These are phyloP conservation scores for Enteromius anoplus DNA, from an alignment of 2,797 vertebrate genomes.

Conservation along the genomic window DNA sequence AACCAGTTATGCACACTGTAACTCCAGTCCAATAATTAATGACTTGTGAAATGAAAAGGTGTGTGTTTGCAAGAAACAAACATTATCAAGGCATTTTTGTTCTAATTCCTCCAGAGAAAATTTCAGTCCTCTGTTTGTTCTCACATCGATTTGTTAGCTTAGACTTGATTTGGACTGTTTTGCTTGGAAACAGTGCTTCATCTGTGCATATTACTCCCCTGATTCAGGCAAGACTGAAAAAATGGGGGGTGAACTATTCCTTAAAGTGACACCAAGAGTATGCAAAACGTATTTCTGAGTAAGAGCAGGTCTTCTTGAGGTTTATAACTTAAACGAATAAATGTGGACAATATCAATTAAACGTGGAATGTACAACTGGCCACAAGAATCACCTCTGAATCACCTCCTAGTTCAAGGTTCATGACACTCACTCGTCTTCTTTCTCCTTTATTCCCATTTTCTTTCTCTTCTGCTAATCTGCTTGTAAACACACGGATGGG, in stretches of 20 bases:
- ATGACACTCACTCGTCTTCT: not conserved
- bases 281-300: not conserved
- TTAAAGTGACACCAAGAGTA: not conserved
- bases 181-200: not conserved
- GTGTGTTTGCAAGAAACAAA: not conserved
- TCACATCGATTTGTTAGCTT: not conserved
- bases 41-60: not conserved
- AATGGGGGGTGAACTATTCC: not conserved
- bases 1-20: not conserved
- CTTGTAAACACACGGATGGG: slow-evolving; percentile 42
- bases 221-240: not conserved
- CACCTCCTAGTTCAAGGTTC: not conserved
- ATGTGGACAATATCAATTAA: not conserved
- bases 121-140: not conserved
- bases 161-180: not conserved
- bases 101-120: not conserved
- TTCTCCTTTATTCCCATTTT: not conserved
- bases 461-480: not conserved
- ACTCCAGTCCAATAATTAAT: not conserved
- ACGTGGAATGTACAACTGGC: not conserved
- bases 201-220: not conserved
- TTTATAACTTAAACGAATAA: not conserved
- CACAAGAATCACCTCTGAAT: not conserved
- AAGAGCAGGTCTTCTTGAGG: not conserved
- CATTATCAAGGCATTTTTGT: not conserved